Base-by-base conservation (phyloP, 2,888 invertebrate species). In the Heliothis peltigera region DNA sequence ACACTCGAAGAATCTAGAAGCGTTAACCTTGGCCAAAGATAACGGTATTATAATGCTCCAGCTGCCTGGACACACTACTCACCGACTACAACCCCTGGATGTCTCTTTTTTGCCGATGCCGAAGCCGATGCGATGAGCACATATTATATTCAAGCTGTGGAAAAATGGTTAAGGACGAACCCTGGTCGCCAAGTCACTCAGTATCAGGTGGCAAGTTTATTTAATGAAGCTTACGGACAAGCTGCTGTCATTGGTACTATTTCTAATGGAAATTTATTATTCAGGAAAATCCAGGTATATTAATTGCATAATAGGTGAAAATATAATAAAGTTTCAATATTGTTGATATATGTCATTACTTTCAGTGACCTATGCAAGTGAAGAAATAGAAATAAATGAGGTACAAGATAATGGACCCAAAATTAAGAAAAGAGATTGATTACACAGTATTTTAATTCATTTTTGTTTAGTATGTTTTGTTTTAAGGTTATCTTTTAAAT, bases 1-100 rank as follows among this genome's bases (percentile, higher is more conserved):
- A 1, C 64, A 64, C 10, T 54, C 54, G 0, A 28, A 64, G 49
- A 58, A 64, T 35, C 1, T 64, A n/a, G 39, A 49, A 4, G 51
- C 56, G 10, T 48, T 61, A n/a, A 48, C 51, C 7, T 0, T 15
- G 2, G 62, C 62, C 10, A 44, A 56, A 2, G 4, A 44, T 18
- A 32, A 56, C 44, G 62, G 62, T 2, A 56, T 62, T 22, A 15
- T 56, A 15, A 56, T 62, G 1, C 17, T 62, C 25, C 51, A 56
- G 25, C 56, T 56, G 25, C 62, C 62, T 3, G 56, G 56, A 17
- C 42, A 42, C 17, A n/a, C n/a, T 17, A 42, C 42, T 17, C 42
- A 42, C 42, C n/a, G 42, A 17, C 42, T 42, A 5, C 42, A 42
- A 42, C 42, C 42, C 6, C 3, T 6, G 17, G 42, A 42, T 42